These are phyloP conservation scores for Chalcosyrphus nemorum DNA, from an alignment of 2,888 invertebrate genomes.

Conservation along the genomic window DNA sequence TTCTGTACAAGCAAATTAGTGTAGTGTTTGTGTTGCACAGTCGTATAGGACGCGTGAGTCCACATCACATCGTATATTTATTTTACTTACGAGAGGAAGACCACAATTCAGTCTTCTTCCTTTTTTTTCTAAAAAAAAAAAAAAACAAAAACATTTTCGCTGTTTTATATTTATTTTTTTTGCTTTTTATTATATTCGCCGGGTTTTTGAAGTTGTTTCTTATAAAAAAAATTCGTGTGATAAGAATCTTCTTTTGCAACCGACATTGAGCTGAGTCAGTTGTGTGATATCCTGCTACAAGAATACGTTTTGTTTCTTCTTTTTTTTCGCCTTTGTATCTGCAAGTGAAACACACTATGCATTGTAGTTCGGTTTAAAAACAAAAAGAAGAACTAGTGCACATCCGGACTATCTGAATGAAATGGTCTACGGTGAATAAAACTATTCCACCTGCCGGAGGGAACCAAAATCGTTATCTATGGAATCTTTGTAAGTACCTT, in stretches of 20 bases:
- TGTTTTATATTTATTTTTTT: constrained; percentile 16
- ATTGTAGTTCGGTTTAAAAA: constrained; percentile 18
- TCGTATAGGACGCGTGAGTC: constrained; percentile 73
- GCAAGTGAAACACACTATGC: constrained; percentile 26
- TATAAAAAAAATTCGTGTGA: constrained; percentile 50
- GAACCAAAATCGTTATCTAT: constrained; percentile 32
- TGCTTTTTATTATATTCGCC: constrained; percentile 11
- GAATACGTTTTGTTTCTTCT: constrained; percentile 13
- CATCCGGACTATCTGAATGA: constrained; percentile 38
- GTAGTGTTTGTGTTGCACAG: constrained; percentile 78
- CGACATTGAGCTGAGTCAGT: constrained; percentile 32
- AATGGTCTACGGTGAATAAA: constrained; percentile 33
- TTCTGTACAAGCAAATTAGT: constrained; percentile 77
- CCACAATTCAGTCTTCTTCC: constrained; percentile 28
- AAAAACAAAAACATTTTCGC: constrained; percentile 31
- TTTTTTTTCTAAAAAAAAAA: too few relatives aligned
- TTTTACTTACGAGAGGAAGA: constrained; percentile 55
- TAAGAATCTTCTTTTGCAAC: constrained; percentile 51
- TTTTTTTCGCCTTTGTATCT: constrained; percentile 1
- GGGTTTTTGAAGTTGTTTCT: constrained; percentile 18
- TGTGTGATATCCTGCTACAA: constrained; percentile 28
- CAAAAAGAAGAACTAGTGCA: constrained; percentile 1
- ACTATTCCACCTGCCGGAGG: constrained; percentile 25
- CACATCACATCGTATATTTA: constrained; percentile 66
- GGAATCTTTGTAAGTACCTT: constrained; percentile 58